These are phyloP conservation scores for Petrolisthes cinctipes DNA, from an alignment of 2,888 invertebrate genomes.

Conservation along the genomic window DNA sequence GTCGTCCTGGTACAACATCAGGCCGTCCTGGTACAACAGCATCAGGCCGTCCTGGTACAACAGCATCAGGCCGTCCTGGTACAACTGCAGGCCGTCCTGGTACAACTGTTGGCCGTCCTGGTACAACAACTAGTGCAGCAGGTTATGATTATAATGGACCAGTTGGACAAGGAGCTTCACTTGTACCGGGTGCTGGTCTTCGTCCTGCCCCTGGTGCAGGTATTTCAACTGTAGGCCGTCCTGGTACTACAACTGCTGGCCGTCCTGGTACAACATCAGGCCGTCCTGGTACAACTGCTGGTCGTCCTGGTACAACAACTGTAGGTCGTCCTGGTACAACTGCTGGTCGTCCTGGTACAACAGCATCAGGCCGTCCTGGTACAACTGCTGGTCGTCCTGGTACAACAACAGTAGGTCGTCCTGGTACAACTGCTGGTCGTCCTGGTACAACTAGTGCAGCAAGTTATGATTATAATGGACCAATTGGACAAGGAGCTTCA, in stretches of 20 bases:
- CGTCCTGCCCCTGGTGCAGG: background rate
- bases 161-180: background rate
- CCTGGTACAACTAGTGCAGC: background rate
- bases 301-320: background rate
- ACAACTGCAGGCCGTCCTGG: no score
- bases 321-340: background rate
- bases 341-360: background rate
- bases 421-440: background rate
- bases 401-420: background rate
- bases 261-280: background rate
- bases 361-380: background rate
- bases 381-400: background rate
- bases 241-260: background rate
- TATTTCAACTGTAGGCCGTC: background rate
- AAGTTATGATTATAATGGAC: background rate
- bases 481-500: background rate
- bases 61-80: no score
- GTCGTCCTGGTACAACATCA: no score
- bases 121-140: background rate
- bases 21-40: no score
- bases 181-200: background rate
- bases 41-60: no score
- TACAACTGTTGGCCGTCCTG: background rate
- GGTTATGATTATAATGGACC: background rate
- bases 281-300: background rate